Conservation (phyloP, 1,140 invertebrate genomes). For the Helicoverpa armigera region DNA sequence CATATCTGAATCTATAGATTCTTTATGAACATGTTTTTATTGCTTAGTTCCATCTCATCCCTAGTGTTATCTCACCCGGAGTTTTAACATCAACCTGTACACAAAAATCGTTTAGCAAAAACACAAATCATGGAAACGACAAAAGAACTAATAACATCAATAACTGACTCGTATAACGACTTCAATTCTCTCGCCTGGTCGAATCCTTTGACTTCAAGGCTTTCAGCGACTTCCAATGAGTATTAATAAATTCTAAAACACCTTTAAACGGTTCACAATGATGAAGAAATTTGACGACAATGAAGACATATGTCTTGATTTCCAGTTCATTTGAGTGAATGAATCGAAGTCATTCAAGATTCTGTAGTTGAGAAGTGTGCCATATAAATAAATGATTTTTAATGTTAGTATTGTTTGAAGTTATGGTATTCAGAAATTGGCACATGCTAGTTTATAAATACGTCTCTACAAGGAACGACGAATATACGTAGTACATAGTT, state of each 20-base stretch:
- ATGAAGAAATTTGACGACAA: conserved; percentile 39
- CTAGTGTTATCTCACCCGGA: too few species aligned
- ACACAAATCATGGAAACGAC: conserved; percentile 62
- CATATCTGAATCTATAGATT: too few species aligned
- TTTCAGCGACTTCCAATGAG: conserved; percentile 61
- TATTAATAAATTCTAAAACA: conserved; percentile 58
- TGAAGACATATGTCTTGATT: conserved; percentile 48
- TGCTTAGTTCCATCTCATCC: too few species aligned
- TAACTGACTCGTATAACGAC: conserved; percentile 64
- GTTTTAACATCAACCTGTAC: conserved; percentile 56
- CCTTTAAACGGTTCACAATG: conserved; percentile 50
- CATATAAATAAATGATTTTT: background rate
- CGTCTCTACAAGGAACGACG: too few species aligned
- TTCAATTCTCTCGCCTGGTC: conserved; percentile 60
- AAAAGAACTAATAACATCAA: conserved; percentile 74
- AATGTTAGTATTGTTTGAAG: background rate
- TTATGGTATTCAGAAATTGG: background rate
- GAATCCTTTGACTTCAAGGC: conserved; percentile 68
- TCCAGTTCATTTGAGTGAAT: conserved; percentile 49
- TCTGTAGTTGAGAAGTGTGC: too few species aligned
- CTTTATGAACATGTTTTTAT: too few species aligned
- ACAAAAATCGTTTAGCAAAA: conserved; percentile 57
- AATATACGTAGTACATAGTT: too few species aligned
- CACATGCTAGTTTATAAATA: background rate
- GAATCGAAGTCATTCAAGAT: conserved; percentile 27